Evolutionary conservation across 2,797 vertebrate genomes (phyloP).

Genomic region (Liparis tanakae): DNA sequence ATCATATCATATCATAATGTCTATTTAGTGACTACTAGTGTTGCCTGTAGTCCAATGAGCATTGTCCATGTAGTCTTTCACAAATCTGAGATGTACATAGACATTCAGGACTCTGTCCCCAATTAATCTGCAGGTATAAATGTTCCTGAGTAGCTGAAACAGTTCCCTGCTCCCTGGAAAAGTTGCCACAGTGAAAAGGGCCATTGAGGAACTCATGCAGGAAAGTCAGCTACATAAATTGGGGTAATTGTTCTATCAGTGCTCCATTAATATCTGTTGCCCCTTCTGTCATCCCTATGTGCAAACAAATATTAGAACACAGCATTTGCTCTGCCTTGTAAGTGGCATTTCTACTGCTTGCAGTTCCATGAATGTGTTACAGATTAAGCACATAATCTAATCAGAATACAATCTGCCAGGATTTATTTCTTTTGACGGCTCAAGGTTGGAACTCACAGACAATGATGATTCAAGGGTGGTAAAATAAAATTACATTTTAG

Average conservation of each 20-base stretch:
- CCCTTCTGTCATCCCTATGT: conserved; percentile 49
- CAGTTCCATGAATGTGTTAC: conserved; percentile 67
- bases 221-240: conserved; percentile 47
- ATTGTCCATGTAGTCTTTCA: conserved; percentile 8
- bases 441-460: conserved; percentile 75
- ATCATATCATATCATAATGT: conserved; percentile 1
- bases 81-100: not conserved
- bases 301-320: conserved; percentile 60
- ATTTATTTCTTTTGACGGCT: conserved; percentile 76
- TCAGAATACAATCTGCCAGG: conserved; percentile 78
- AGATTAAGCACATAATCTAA: conserved; percentile 81
- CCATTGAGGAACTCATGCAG: conserved; percentile 21
- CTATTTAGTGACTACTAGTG: not conserved
- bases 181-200: conserved; percentile 22
- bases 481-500: conserved; percentile 74
- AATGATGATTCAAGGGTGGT: conserved; percentile 63
- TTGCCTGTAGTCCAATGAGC: conserved; percentile 10
- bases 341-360: conserved; percentile 49
- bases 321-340: conserved; percentile 57
- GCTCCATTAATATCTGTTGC: conserved; percentile 59
- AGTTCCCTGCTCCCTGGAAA: conserved; percentile 18
- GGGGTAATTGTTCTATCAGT: conserved; percentile 52
- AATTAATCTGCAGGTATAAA: conserved; percentile 16
- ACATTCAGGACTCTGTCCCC: conserved; percentile 5
- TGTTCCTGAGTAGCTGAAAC: conserved; percentile 10